A percentile compares a stretch with the other conserved stretches of the same genome.
These are phyloP conservation scores for Laterallus jamaicensis DNA, from an alignment of 2,113 vertebrate genomes.

Conservation along the genomic window DNA sequence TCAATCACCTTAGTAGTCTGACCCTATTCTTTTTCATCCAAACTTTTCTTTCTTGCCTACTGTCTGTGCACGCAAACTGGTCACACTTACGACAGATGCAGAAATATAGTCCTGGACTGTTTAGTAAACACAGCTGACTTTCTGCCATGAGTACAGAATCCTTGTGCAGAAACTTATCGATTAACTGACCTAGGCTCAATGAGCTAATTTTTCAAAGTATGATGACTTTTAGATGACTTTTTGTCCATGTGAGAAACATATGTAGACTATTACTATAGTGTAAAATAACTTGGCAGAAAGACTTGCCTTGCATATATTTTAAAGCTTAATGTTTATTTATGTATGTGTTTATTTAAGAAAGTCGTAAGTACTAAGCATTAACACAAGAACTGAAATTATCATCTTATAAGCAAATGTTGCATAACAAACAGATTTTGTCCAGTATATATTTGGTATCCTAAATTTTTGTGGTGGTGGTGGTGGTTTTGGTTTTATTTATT, in stretches of 20 bases:
- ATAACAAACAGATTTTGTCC: not conserved
- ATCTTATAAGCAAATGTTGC: not conserved
- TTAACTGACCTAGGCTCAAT: not conserved
- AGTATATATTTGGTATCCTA: not conserved
- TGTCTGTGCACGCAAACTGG: not conserved
- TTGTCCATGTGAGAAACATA: not conserved
- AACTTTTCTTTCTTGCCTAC: not conserved
- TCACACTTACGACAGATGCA: not conserved
- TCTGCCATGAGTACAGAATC: not conserved
- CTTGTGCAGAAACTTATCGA: not conserved
- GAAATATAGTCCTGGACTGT: not conserved
- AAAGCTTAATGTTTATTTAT: not conserved
- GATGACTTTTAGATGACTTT: not conserved
- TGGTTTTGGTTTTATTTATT: too few relatives aligned
- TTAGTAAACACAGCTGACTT: not conserved
- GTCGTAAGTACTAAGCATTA: not conserved
- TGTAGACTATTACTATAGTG: not conserved
- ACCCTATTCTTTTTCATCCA: not conserved
- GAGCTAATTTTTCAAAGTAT: not conserved
- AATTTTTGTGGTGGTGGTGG: too few relatives aligned
- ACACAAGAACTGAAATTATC: not conserved
- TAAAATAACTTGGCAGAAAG: not conserved
- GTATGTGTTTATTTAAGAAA: not conserved
- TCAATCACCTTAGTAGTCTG: not conserved
- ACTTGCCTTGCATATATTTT: not conserved